Evolutionary conservation across 2,113 vertebrate species (phyloP).

Genomic region (Platichthys stellatus): DNA sequence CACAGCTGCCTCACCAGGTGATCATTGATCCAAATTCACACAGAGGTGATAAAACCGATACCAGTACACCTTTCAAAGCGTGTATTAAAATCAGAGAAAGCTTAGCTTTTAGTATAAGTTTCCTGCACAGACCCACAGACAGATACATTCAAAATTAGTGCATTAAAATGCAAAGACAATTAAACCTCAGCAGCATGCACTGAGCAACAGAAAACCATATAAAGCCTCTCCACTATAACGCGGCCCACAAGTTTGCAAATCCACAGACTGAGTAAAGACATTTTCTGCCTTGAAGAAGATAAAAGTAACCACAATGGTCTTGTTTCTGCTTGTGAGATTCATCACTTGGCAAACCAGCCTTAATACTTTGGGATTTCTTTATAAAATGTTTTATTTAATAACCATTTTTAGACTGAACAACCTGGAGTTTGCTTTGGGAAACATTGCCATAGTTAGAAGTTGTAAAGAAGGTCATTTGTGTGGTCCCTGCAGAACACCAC

Average conservation of each 20-base stretch:
- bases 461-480: too few species aligned
- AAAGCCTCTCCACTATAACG: background rate
- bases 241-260: background rate
- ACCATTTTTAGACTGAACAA: constrained; percentile 9
- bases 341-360: constrained; percentile 20
- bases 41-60: too few species aligned
- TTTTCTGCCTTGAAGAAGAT: background rate
- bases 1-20: background rate
- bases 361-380: constrained; percentile 10
- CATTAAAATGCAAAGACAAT: constrained; percentile 6
- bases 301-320: constrained; percentile 2
- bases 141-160: background rate
- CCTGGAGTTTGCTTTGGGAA: background rate
- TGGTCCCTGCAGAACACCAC: background rate
- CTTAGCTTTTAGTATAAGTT: background rate
- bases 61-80: too few species aligned
- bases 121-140: background rate
- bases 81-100: background rate
- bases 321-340: constrained; percentile 26
- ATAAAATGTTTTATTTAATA: constrained; percentile 9
- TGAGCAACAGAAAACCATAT: background rate
- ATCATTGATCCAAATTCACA: too few species aligned
- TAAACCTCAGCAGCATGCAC: background rate
- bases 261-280: background rate
- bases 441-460: background rate